Conservation (phyloP, 2,888 invertebrate species). For the Eugnorisma glareosa region DNA sequence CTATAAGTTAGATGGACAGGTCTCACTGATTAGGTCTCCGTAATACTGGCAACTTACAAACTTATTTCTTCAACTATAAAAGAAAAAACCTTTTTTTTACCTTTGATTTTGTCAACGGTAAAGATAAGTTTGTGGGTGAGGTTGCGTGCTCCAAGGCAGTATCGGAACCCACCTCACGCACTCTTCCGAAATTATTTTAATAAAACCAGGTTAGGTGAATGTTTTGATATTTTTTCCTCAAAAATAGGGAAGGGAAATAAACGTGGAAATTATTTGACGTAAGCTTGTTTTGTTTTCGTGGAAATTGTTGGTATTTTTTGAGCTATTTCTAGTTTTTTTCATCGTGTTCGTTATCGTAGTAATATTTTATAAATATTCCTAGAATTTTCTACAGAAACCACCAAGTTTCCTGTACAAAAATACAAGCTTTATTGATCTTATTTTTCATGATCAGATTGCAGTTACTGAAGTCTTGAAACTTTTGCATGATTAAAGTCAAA, state of each 20-base stretch:
- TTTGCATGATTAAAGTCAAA: neutral
- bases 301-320: conserved; percentile 23
- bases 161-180: conserved; percentile 86
- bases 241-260: conserved; percentile 69
- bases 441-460: neutral
- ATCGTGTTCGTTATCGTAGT: neutral
- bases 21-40: conserved; percentile 84
- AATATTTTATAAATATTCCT: neutral
- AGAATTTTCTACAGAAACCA: neutral
- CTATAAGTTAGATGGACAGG: conserved; percentile 84
- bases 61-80: conserved; percentile 32
- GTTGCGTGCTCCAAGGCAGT: conserved; percentile 85
- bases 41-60: conserved; percentile 65
- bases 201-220: conserved; percentile 87
- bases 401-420: neutral
- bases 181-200: conserved; percentile 88
- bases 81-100: conserved; percentile 31
- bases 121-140: conserved; percentile 73
- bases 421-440: neutral
- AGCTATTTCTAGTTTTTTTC: conserved; percentile 28
- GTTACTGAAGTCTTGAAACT: neutral
- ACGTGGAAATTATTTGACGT: conserved; percentile 60
- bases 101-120: conserved; percentile 63
- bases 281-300: conserved; percentile 40
- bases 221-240: conserved; percentile 81